phyloP scores from a whole-genome alignment of 2,888 invertebrate species.

The Parnassius mnemosyne region DNA sequence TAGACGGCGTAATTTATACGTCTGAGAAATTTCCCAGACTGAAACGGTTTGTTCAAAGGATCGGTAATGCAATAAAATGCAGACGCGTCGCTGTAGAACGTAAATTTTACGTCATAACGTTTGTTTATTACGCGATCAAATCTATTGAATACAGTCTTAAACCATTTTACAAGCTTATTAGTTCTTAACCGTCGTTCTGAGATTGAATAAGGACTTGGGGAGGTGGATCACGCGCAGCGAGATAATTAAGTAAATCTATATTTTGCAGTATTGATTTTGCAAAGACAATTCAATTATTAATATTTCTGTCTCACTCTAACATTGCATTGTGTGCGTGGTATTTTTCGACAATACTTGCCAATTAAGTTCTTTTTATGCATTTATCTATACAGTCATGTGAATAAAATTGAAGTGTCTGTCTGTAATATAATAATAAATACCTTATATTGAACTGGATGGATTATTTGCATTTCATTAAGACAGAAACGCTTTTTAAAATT shows the following conservation, averaged over 20 bases:
- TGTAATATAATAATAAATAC: too few relatives aligned
- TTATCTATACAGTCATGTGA: too few relatives aligned
- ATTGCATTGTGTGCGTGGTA: too few relatives aligned
- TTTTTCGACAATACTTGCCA: too few relatives aligned
- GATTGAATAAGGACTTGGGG: background rate
- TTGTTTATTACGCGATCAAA: conserved; percentile 6
- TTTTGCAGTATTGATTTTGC: background rate
- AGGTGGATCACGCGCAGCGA: too few relatives aligned
- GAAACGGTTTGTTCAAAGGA: conserved; percentile 44
- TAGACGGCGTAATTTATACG: conserved; percentile 46
- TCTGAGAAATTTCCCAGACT: conserved; percentile 49
- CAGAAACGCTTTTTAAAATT: too few relatives aligned
- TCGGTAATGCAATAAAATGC: conserved; percentile 62
- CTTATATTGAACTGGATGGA: too few relatives aligned
- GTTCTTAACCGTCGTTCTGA: background rate
- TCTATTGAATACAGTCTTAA: background rate
- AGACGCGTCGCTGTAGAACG: conserved; percentile 42
- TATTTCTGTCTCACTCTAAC: background rate
- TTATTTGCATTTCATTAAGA: too few relatives aligned
- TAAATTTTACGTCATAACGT: conserved; percentile 32
- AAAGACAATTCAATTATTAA: background rate
- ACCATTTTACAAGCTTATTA: background rate
- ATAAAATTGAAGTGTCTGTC: too few relatives aligned
- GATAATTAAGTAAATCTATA: background rate
- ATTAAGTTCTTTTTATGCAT: too few relatives aligned